Conservation (phyloP, 1,140 invertebrate species). For the Bombus huntii region DNA sequence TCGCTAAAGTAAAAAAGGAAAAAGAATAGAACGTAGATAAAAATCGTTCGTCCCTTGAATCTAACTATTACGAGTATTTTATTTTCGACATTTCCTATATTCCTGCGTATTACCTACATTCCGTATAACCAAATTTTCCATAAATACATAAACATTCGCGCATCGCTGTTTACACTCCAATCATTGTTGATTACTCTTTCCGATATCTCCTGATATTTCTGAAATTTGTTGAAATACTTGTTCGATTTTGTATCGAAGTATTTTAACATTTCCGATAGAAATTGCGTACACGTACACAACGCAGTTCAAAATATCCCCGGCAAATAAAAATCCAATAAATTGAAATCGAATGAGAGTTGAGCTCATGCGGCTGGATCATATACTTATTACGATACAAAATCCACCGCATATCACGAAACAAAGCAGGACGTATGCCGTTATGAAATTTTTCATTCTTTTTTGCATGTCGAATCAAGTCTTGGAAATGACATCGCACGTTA, state of each 20-base stretch:
- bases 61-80: neutral
- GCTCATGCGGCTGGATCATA: neutral
- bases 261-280: neutral
- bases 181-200: neutral
- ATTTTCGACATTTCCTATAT: neutral
- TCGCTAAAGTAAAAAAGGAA: neutral
- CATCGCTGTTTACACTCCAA: neutral
- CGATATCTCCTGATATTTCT: neutral
- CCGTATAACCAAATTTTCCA: too few relatives aligned
- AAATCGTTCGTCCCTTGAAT: neutral
- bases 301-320: neutral
- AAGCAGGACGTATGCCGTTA: neutral
- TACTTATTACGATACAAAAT: neutral
- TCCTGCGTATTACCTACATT: neutral
- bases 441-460: neutral
- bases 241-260: neutral
- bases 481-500: too few relatives aligned
- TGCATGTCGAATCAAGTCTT: too few relatives aligned
- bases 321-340: neutral
- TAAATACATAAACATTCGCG: too few relatives aligned
- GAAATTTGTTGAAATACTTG: neutral
- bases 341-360: neutral
- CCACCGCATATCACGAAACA: neutral
- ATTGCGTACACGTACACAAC: neutral
- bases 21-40: neutral